phyloP scores from a whole-genome alignment of 2,113 vertebrate genomes.

The Bufo gargarizans region DNA sequence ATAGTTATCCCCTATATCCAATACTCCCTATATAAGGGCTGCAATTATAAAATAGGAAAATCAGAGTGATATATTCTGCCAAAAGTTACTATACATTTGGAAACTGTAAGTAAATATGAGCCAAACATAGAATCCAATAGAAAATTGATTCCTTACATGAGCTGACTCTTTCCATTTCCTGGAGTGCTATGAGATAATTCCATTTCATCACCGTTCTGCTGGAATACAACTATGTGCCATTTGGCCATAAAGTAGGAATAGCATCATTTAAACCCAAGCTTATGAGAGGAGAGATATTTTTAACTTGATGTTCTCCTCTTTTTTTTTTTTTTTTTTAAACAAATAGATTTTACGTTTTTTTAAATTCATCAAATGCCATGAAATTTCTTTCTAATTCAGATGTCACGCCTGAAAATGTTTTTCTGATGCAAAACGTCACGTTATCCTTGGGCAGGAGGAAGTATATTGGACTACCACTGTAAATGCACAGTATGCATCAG shows the following conservation, averaged over 20 bases:
- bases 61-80: background rate
- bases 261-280: background rate
- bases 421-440: too few relatives aligned
- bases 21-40: too few relatives aligned
- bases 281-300: background rate
- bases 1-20: background rate
- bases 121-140: conserved; percentile 3
- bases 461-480: too few relatives aligned
- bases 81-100: background rate
- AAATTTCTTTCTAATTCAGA: too few relatives aligned
- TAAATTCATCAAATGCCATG: too few relatives aligned
- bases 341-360: too few relatives aligned
- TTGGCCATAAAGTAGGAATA: background rate
- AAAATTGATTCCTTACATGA: conserved; percentile 31
- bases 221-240: background rate
- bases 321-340: background rate
- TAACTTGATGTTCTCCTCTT: background rate
- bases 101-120: background rate
- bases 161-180: background rate
- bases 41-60: background rate
- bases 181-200: conserved; percentile 1
- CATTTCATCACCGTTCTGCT: conserved; percentile 35
- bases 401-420: too few relatives aligned
- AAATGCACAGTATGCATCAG: too few relatives aligned
- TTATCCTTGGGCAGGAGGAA: too few relatives aligned